Evolutionary conservation across 64 coral and sea anemone species (phyloP), one percentile per base, ranked within the genome.

Genomic region (Acropora tenuis): DNA sequence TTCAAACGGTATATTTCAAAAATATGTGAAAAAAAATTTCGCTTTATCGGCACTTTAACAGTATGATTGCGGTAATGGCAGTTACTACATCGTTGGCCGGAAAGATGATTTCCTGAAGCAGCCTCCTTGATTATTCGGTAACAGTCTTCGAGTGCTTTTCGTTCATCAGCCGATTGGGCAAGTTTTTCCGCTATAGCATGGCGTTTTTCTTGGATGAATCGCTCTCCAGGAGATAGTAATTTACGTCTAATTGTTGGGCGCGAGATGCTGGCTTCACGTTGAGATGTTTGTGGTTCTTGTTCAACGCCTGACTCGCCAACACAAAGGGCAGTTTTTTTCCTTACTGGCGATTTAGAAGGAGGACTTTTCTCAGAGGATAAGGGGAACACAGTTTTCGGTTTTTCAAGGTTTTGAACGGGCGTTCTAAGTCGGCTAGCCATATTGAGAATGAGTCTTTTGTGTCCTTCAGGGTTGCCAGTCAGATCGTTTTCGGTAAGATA

Each of bases 51-150:
- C 91, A 82, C 52, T 93, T 93, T 43, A 66, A 93, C 91, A 5
- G 61, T 80, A 57, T 93, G 76, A 75, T 93, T 93, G 49, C 48
- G 44, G 48, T 88, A 47, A 83, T 85, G 82, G 65, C 80, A 83
- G 50, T 83, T 83, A 83, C 80, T 61, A 65, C 88, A 90, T 6
- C 76, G 55, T 79, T 80, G 58, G 6, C 88, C 88, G 43, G 75
- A 69, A 49, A 66, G 59, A 16, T 59, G 60, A 63, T 44, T 19
- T 41, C 13, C 53, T 3, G 11, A 46, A 41, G 76, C 88, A 68
- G 88, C 88, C 58, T 72, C 63, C 50, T 45, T 40, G 63, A 66
- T 83, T 83, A 50, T 83, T 83, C 50, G 53, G 52, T 73, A 73
- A 73, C 69, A 73, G 15, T 73, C 69, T 42, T 73, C 80, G 3